phyloP scores from a whole-genome alignment of 2,797 vertebrate genomes.

The Parotocinclus haroldoi region DNA sequence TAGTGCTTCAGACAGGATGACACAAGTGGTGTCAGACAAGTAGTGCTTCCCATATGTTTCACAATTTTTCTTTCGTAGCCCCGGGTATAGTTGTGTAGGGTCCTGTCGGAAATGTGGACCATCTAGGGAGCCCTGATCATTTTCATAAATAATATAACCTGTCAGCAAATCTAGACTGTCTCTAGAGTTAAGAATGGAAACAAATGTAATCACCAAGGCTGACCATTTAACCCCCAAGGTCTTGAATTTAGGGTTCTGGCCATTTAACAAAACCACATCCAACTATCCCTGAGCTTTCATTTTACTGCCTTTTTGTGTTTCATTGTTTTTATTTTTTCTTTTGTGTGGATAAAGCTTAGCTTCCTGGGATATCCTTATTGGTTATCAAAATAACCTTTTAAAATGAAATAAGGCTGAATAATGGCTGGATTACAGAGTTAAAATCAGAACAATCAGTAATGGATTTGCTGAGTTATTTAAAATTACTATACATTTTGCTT shows the following conservation, averaged over 20 bases:
- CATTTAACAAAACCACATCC: no score
- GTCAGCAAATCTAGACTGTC: background rate
- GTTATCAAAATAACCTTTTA: conserved; percentile 12
- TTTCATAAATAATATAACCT: no score
- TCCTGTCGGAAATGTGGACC: no score
- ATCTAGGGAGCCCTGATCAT: no score
- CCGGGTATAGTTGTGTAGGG: no score
- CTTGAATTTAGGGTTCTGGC: no score
- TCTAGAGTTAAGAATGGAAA: conserved; percentile 37
- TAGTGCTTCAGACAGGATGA: no score
- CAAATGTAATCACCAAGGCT: conserved; percentile 44
- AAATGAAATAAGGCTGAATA: conserved; percentile 19
- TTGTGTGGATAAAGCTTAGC: conserved; percentile 30
- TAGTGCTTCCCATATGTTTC: background rate
- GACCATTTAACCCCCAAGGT: conserved; percentile 14
- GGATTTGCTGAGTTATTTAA: background rate
- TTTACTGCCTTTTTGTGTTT: background rate
- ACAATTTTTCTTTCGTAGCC: background rate
- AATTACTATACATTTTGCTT: conserved; percentile 28
- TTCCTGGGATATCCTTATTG: conserved; percentile 17
- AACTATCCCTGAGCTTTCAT: no score
- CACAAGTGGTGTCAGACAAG: no score
- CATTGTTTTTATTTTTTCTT: conserved; percentile 25
- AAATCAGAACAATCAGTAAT: conserved; percentile 16
- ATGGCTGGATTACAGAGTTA: conserved; percentile 25